Base-by-base conservation (phyloP, 2,888 invertebrate species). In the Hemicrepidius hirtus region DNA sequence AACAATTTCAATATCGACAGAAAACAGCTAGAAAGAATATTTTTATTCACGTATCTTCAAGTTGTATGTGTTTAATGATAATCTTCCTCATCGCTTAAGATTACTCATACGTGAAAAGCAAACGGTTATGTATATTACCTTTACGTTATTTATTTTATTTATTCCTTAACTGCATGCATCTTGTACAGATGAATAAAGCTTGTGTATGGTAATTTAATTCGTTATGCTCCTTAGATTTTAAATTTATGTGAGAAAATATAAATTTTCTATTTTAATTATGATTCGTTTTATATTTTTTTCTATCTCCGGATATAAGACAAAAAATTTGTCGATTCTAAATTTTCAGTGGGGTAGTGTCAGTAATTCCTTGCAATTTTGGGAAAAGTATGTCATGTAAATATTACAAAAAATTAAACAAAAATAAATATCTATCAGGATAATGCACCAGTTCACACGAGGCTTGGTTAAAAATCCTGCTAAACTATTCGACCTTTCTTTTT, bases 61-160 rank as follows among this genome's bases (percentile, higher is more conserved):
- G 5, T 7, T 16, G 18, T n/a, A 24, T 50, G 24, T 50, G 24
- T 24, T 0, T 41, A 28, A 28, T 21, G 28, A 32, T 28, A 53
- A 28, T 28, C 53, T 53, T 53, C 32, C 53, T 53, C 53, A 13
- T 53, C 53, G 28, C 21, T 53, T 28, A 5, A 24, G 32, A 53
- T 53, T 53, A 53, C 53, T 53, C 53, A 53, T 53, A 53, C 53
- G 53, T 53, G 53, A 21, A 53, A 53, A 53, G 28, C 53, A 24
- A 44, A 53, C 53, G 9, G 53, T 53, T 53, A n/a, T 53, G 24
- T 28, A 6, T 53, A 53, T 53, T 50, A 53, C 16, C 24, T 32
- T 10, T 21, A 49, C n/a, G 49, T 49, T 21, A 40, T 49, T 53
- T 53, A 40, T 49, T 53, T 53, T 53, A 53, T 53, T 21, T 28